These are phyloP conservation scores for Drosophila rhopaloa DNA, from an alignment of 1,140 invertebrate species.

Conservation along the genomic window DNA sequence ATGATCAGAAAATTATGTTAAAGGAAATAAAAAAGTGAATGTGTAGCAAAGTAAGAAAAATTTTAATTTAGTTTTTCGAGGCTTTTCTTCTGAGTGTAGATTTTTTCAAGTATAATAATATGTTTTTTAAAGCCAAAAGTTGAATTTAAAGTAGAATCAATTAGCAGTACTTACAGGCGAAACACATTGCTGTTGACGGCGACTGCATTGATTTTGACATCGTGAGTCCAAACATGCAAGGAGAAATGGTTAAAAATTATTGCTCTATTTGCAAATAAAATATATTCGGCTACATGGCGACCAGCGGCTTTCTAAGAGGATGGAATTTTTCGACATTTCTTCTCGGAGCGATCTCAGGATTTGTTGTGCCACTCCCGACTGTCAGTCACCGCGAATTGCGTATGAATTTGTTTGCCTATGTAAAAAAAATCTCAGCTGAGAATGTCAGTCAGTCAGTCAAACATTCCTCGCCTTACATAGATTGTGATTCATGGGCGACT, in stretches of 20 bases:
- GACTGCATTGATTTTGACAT: conserved; percentile 15
- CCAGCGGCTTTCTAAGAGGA: conserved; percentile 25
- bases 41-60: no score
- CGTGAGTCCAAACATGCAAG: conserved; percentile 21
- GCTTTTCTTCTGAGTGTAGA: no score
- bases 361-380: conserved; percentile 42
- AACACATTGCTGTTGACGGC: conserved; percentile 69
- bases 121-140: no score
- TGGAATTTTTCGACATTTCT: conserved; percentile 21
- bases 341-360: neutral
- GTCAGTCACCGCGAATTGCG: conserved; percentile 16
- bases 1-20: no score
- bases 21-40: no score
- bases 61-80: no score
- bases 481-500: conserved; percentile 38
- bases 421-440: neutral
- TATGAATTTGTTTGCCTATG: conserved; percentile 13
- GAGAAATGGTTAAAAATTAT: conserved; percentile 15
- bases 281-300: conserved; percentile 31
- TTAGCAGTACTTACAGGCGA: conserved; percentile 67
- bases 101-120: no score
- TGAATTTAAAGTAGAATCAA: neutral
- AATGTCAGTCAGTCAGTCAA: neutral
- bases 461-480: conserved; percentile 22
- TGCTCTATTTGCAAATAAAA: neutral